A percentile compares a stretch with the other conserved stretches of the same genome.
Conservation (phyloP, 1,140 invertebrate genomes). For the Sitodiplosis mosellana region DNA sequence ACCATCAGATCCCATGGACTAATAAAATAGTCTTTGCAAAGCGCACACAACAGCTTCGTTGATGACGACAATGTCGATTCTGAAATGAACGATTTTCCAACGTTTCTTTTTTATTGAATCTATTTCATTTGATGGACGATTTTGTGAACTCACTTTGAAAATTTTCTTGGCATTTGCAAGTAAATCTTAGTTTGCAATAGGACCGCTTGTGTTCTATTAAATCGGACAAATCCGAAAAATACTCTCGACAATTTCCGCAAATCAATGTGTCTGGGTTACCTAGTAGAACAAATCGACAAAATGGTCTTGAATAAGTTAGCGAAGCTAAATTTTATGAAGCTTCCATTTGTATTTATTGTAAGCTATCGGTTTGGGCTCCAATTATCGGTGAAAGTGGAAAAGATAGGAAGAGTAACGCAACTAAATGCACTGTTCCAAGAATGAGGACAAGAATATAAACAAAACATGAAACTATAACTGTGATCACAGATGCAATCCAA, state of each 20-base stretch:
- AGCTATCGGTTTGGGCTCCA: neutral
- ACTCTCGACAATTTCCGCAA: slow-evolving; percentile 71
- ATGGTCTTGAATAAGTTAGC: neutral
- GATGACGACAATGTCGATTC: slow-evolving; percentile 28
- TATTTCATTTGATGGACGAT: neutral
- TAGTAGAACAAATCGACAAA: slow-evolving; percentile 22
- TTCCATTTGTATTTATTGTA: neutral
- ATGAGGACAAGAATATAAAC: no score
- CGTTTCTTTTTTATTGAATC: no score
- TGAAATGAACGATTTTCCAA: neutral
- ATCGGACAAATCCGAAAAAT: slow-evolving; percentile 63
- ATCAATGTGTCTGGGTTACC: slow-evolving; percentile 74
- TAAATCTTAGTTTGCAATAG: slow-evolving; percentile 68
- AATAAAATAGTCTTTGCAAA: slow-evolving; percentile 57
- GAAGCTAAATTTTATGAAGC: neutral
- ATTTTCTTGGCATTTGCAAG: slow-evolving; percentile 56
- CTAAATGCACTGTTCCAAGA: no score
- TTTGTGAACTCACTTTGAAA: neutral
- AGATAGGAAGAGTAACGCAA: no score
- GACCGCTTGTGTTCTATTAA: slow-evolving; percentile 71
- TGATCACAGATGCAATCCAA: no score
- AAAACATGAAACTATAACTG: no score
- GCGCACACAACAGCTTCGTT: slow-evolving; percentile 44
- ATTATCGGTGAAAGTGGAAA: no score
- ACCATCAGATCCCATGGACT: slow-evolving; percentile 67